Percentiles rank a stretch among this genome's conserved stretches.
These are phyloP conservation scores for Drosophila oshimai DNA, from an alignment of 1,140 invertebrate species.

Conservation along the genomic window DNA sequence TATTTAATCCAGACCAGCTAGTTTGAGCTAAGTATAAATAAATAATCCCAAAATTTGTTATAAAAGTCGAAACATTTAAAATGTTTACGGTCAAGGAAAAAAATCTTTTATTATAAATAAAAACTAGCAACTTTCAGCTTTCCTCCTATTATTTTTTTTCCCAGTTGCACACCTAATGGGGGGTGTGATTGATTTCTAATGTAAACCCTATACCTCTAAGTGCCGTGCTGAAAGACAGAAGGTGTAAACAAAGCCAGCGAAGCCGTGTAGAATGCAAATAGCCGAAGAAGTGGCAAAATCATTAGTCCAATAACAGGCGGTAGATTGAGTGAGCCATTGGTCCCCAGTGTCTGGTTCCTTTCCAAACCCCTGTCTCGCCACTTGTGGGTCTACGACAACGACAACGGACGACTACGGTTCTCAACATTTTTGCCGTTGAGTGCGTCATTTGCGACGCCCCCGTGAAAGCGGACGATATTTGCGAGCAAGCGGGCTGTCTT, in stretches of 20 bases:
- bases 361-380: background rate
- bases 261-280: constrained; percentile 36
- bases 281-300: constrained; percentile 19
- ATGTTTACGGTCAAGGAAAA: too few species aligned
- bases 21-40: too few species aligned
- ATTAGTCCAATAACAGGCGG: constrained; percentile 29
- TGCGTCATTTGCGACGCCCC: constrained; percentile 20
- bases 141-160: background rate
- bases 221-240: constrained; percentile 3
- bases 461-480: constrained; percentile 5
- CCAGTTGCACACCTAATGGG: background rate
- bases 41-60: too few species aligned
- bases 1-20: too few species aligned
- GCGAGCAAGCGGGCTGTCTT: background rate
- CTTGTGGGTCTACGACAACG: constrained; percentile 9
- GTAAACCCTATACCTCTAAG: background rate
- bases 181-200: constrained; percentile 11
- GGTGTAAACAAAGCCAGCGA: constrained; percentile 7
- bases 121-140: background rate
- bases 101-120: background rate
- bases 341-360: constrained; percentile 14
- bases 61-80: too few species aligned
- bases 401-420: background rate
- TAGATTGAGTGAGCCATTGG: constrained; percentile 13
- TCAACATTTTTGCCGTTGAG: constrained; percentile 21